phyloP scores from a whole-genome alignment of 2,888 invertebrate species.

The Norana najaformis region DNA sequence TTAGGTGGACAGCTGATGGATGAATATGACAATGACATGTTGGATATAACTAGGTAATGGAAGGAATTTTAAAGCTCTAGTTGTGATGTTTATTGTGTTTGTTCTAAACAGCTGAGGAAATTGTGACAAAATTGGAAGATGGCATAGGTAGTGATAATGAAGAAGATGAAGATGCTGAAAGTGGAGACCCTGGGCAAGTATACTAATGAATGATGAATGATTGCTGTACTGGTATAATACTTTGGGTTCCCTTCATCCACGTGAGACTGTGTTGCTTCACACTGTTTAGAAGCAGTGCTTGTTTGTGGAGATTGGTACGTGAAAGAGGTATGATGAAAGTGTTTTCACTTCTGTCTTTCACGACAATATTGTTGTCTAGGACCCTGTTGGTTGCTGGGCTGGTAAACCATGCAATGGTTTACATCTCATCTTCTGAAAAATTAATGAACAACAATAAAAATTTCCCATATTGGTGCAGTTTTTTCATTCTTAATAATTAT shows the following conservation, averaged over 20 bases:
- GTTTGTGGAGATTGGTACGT: neutral
- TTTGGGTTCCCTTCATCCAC: neutral
- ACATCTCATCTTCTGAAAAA: neutral
- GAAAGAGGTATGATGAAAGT: neutral
- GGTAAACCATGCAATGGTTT: neutral
- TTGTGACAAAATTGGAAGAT: slow-evolving; percentile 67
- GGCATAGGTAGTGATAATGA: slow-evolving; percentile 92
- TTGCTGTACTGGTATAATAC: neutral
- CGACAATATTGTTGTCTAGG: neutral
- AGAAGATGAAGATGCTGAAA: slow-evolving; percentile 78
- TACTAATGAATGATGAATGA: neutral
- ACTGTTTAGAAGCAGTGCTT: neutral
- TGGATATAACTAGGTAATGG: neutral
- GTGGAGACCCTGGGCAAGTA: slow-evolving; percentile 78
- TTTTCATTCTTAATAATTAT: neutral
- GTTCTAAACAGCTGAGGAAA: slow-evolving; percentile 54
- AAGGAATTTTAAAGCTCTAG: neutral
- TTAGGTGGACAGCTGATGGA: neutral
- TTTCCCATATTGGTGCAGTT: neutral
- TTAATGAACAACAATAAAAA: neutral
- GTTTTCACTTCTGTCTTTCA: neutral
- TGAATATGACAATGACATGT: neutral
- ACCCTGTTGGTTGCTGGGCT: neutral
- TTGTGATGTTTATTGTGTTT: neutral
- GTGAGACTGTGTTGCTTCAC: neutral